These are phyloP conservation scores for Rostratula benghalensis DNA, from an alignment of 2,113 vertebrate species.

Conservation along the genomic window DNA sequence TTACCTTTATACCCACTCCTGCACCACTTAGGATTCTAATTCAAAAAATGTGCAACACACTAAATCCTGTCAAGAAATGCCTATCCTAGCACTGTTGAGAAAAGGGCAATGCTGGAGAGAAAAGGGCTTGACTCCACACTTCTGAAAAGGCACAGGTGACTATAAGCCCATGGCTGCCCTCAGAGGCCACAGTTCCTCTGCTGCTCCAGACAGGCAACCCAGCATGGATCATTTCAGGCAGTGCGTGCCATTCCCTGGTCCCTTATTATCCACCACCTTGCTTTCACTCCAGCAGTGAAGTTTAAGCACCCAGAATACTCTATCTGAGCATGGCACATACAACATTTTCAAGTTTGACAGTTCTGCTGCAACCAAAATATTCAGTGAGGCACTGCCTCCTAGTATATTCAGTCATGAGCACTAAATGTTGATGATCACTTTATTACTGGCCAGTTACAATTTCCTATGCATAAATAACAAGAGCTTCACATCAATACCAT, in stretches of 20 bases:
- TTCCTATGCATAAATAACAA: neutral
- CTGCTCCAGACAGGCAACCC: neutral
- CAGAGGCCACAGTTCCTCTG: neutral
- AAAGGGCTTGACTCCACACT: neutral
- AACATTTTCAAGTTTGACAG: neutral
- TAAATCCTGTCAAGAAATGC: neutral
- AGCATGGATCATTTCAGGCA: neutral
- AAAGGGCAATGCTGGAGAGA: neutral
- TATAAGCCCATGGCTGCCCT: accelerated
- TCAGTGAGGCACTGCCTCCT: neutral
- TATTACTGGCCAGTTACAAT: neutral
- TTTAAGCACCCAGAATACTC: neutral
- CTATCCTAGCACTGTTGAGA: neutral
- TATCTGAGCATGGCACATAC: neutral
- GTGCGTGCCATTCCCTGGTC: neutral
- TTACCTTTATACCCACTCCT: neutral
- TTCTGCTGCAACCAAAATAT: neutral
- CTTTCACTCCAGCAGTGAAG: neutral
- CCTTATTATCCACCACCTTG: neutral
- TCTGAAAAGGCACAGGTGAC: neutral
- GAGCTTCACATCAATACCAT: neutral
- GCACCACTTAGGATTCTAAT: neutral
- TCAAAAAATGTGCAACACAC: neutral
- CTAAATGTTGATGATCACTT: neutral
- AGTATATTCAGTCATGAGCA: neutral